Conservation (phyloP, 1,140 invertebrate genomes). For the Nixonia krombeini region DNA sequence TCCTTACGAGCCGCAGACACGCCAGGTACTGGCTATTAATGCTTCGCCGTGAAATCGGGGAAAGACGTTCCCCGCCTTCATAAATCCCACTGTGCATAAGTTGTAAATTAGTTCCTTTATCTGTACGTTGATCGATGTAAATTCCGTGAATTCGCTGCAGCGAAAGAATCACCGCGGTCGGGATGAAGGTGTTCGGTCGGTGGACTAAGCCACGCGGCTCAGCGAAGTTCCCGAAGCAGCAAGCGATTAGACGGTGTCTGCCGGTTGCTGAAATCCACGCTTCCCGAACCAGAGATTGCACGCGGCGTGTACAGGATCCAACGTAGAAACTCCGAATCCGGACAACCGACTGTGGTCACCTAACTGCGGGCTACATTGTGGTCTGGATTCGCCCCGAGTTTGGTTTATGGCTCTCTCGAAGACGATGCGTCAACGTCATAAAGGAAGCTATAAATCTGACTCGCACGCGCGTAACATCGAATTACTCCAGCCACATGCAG, state of each 20-base stretch:
- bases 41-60: too few relatives aligned
- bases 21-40: too few relatives aligned
- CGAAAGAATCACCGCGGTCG: too few relatives aligned
- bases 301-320: conserved; percentile 56
- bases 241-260: conserved; percentile 41
- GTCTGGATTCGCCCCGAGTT: conserved; percentile 54
- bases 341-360: conserved; percentile 57
- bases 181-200: conserved; percentile 32
- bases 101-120: too few relatives aligned
- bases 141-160: too few relatives aligned
- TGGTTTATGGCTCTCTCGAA: conserved; percentile 55
- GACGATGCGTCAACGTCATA: conserved; percentile 65
- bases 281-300: conserved; percentile 39
- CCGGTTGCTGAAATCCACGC: conserved; percentile 35
- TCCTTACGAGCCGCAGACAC: too few relatives aligned
- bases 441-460: conserved; percentile 61
- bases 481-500: conserved; percentile 18
- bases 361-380: conserved; percentile 55
- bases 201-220: conserved; percentile 29
- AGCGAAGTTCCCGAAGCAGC: conserved; percentile 33
- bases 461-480: conserved; percentile 36
- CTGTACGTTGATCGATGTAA: too few relatives aligned
- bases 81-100: too few relatives aligned
- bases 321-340: conserved; percentile 53
- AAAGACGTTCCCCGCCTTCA: too few relatives aligned